Evolutionary conservation across 2,113 vertebrate genomes (phyloP), one percentile per base, ranked within the genome.

Genomic region (Trichechus manatus): DNA sequence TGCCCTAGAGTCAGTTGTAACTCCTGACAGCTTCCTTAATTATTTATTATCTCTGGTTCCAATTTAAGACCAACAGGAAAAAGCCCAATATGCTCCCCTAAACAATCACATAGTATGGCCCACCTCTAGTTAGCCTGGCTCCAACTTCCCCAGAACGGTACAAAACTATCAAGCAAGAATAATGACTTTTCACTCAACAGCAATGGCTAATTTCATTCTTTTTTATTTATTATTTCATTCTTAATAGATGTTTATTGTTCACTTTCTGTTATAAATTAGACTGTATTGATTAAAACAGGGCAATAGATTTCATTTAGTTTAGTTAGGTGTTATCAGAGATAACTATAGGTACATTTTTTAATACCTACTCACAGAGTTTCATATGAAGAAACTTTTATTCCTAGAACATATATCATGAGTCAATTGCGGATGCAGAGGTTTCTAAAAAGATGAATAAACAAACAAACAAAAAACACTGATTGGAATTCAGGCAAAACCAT

Each of bases 401-500:
- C 3, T 42, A 88, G 31, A 56, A 75, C 6, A 85, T 64, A 23
- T 14, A 36, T 39, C 85, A 1, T 63, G 44, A 53, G 3, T 3
- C 59, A 82, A 6, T 7, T 31, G 53, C 74, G 87, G 39, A 61
- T 89, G 59, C 8, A 81, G 13, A 97, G 36, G 1, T 82, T 13
- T 95, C 90, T 56, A 10, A 75, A 90, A 97, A 88, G 44, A 17
- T 9, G 17, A 14, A 4, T 22, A 88, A 31, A 8, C 72, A 39
- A 78, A 39, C 10, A 0, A n/a, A 89, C 39, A 11, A 0, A 56
- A 89, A 36, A 39, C 10, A 53, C 64, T 85, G 15, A 85, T 17
- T 97, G 31, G 25, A 81, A 96, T 92, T 96, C 80, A 93, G 20
- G 19, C 1, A 91, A 81, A 97, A 47, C 3, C 0, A 84, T 61